Base-by-base conservation (phyloP, 2,797 vertebrate genomes). In the Dromococcyx pavoninus region DNA sequence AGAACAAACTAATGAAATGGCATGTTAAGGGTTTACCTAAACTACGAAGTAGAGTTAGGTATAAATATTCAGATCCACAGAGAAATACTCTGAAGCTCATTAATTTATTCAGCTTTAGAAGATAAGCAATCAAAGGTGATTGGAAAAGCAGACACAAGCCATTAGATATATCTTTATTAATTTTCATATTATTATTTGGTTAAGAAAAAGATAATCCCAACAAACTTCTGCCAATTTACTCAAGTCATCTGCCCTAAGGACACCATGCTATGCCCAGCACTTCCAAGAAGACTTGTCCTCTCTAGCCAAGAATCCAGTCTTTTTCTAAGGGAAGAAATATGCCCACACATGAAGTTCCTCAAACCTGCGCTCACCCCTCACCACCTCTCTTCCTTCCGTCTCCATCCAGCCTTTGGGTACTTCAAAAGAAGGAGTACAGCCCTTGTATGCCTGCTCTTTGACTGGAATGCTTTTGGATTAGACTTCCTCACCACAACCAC, bases 401-500 rank as follows among this genome's bases (percentile, higher is more conserved):
- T 70, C 58, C 27, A 24, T 69, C 67, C 60, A 85, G 83, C 74
- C 50, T 75, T 88, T 48, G 33, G 56, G 67, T 35, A 65, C 71
- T 82, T 74, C 80, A 88, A 33, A 75, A 77, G 72, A 5, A 70
- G 91, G 67, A 70, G 33, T 14, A 27, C 64, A 73, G 66, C 44
- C 76, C 92, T 80, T 85, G 53, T 58, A 50, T 50, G 61, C 48
- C 53, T 85, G 33, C 74, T 85, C 1, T 0, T 41, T 87, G 83
- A 27, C 83, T 85, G 53, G 35, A 86, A 93, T 89, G 57, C 69
- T 90, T 89, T 91, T 73, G 69, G 73, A 83, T 82, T 87, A 43
- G 87, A 93, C 88, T 70, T 91, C 85, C 64, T 90, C 71, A n/a
- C 88, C 83, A 81, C 44, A 93, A 77, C 94, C 91, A 90, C 89